phyloP scores from a whole-genome alignment of 2,888 invertebrate species.

The Microplitis deprimator region DNA sequence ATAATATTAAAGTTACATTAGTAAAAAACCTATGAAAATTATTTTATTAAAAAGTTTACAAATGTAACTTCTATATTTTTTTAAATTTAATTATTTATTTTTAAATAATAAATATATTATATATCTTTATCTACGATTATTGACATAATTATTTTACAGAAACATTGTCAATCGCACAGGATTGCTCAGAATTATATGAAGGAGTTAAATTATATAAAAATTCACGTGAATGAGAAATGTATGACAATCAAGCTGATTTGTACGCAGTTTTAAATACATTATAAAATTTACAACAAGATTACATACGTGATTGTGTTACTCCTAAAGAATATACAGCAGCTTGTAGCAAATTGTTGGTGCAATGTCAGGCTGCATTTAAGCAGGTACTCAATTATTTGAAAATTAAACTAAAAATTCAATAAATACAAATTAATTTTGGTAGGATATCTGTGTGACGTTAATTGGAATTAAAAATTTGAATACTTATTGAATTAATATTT shows the following conservation, averaged over 20 bases:
- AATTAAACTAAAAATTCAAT: too few relatives aligned
- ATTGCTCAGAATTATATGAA: slow-evolving; percentile 89
- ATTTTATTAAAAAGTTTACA: too few relatives aligned
- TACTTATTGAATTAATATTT: too few relatives aligned
- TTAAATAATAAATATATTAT: too few relatives aligned
- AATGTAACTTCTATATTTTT: too few relatives aligned
- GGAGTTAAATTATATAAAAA: slow-evolving; percentile 95
- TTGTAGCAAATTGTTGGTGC: slow-evolving; percentile 95
- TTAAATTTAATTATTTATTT: too few relatives aligned
- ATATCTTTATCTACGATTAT: background rate
- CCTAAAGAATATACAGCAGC: slow-evolving; percentile 98
- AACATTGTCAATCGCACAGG: slow-evolving; percentile 66
- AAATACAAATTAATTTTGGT: too few relatives aligned
- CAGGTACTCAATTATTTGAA: slow-evolving; percentile 72
- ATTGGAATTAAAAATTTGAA: too few relatives aligned
- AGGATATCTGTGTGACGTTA: too few relatives aligned
- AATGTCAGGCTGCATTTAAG: slow-evolving; percentile 97
- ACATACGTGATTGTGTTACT: slow-evolving; percentile 95
- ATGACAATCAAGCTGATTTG: slow-evolving; percentile 97
- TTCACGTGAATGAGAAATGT: slow-evolving; percentile 96
- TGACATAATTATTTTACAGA: background rate
- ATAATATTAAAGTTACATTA: too few relatives aligned
- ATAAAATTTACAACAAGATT: slow-evolving; percentile 98
- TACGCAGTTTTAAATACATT: slow-evolving; percentile 98
- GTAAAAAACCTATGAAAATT: too few relatives aligned